Conservation (phyloP, 2,888 invertebrate genomes). For the Apotomis betuletana region DNA sequence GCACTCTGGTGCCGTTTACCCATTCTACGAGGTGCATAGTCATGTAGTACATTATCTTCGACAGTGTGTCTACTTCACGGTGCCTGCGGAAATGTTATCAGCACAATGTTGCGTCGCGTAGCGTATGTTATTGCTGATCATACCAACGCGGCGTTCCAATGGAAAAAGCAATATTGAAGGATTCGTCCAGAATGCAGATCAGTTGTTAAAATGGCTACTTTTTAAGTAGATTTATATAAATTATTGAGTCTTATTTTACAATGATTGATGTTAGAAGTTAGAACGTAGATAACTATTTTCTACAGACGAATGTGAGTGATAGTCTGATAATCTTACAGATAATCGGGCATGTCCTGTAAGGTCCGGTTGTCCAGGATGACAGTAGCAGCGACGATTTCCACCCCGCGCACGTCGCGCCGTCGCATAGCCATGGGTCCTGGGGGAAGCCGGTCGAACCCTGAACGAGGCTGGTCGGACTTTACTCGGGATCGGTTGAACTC, state of each 20-base stretch:
- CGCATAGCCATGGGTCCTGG: constrained; percentile 36
- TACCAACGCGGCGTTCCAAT: no score
- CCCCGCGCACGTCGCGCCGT: constrained; percentile 41
- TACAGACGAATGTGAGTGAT: no score
- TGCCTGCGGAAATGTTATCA: constrained; percentile 43
- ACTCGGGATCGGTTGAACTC: background rate
- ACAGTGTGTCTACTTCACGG: constrained; percentile 57
- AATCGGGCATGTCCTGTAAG: constrained; percentile 60
- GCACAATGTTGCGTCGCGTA: constrained; percentile 10
- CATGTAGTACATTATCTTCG: constrained; percentile 61
- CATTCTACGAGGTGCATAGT: constrained; percentile 53
- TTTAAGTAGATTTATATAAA: no score
- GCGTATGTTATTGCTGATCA: background rate
- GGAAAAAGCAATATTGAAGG: no score
- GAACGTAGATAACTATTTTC: no score
- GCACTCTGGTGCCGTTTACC: constrained; percentile 60
- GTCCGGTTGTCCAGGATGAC: constrained; percentile 55
- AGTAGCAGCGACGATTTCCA: constrained; percentile 35
- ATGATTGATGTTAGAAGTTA: no score
- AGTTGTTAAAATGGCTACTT: no score
- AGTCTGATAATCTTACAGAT: constrained; percentile 42
- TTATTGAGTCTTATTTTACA: no score
- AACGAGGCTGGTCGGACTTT: no score
- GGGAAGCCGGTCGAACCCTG: constrained; percentile 35
- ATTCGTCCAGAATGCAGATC: no score